These are phyloP conservation scores for Microcebus murinus DNA, from an alignment of 2,113 vertebrate genomes.

Conservation along the genomic window DNA sequence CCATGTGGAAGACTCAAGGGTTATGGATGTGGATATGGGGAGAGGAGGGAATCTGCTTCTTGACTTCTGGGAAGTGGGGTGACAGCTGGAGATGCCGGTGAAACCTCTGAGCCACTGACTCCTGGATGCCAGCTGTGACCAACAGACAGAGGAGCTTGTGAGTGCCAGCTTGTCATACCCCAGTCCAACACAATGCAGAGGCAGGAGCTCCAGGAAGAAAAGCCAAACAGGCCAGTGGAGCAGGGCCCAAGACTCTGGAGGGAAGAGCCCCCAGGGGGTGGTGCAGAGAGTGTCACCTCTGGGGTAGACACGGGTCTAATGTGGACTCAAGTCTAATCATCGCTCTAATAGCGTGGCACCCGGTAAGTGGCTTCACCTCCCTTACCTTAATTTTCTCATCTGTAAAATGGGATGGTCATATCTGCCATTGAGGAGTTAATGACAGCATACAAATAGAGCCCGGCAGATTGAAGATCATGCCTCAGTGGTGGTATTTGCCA, in stretches of 20 bases:
- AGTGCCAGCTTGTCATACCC: background rate
- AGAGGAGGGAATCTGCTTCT: background rate
- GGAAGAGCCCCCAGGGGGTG: background rate
- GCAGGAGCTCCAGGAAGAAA: background rate
- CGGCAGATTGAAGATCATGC: background rate
- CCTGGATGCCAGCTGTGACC: background rate
- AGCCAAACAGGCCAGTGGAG: background rate
- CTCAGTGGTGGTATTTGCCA: background rate
- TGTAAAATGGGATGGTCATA: background rate
- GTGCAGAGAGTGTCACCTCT: background rate
- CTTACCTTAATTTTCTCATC: background rate
- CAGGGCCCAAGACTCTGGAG: background rate
- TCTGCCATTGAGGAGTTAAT: background rate
- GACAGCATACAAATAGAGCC: background rate
- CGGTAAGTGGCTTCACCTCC: background rate
- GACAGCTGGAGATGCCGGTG: background rate
- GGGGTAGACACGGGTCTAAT: background rate
- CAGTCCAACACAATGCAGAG: background rate
- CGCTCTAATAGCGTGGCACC: background rate
- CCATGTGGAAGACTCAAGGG: background rate
- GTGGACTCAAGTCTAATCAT: background rate
- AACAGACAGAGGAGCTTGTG: background rate
- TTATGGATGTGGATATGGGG: background rate
- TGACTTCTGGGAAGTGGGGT: background rate
- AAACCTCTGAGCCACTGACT: background rate